A percentile compares a stretch with the other conserved stretches of the same genome.
Evolutionary conservation across 2,888 invertebrate species (phyloP).

Genomic region (Caenorhabditis sp.): DNA sequence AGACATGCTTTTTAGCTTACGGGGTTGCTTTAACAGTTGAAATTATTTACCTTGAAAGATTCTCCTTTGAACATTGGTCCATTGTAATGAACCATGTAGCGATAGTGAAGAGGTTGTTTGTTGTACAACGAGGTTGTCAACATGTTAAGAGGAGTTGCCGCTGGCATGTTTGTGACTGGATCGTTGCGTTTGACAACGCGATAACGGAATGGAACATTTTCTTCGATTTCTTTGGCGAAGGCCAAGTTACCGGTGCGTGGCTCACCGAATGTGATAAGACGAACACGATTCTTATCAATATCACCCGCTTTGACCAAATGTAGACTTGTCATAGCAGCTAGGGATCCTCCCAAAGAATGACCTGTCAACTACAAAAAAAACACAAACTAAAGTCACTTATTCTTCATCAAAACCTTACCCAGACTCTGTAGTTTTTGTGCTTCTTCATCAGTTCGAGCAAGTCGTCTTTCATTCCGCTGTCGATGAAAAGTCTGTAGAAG

Average conservation of each 20-base stretch:
- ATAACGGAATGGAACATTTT: constrained; percentile 65
- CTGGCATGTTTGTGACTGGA: constrained; percentile 68
- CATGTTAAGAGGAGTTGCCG: constrained; percentile 32
- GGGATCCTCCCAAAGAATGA: constrained; percentile 67
- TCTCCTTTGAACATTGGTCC: constrained; percentile 62
- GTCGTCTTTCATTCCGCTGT: constrained; percentile 66
- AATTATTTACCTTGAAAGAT: constrained; percentile 41
- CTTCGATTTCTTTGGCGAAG: constrained; percentile 68
- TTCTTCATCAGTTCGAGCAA: constrained; percentile 64
- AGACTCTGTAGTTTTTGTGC: constrained; percentile 65
- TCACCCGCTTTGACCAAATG: constrained; percentile 63
- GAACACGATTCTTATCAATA: constrained; percentile 59
- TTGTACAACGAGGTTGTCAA: constrained; percentile 61
- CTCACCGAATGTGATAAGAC: constrained; percentile 68
- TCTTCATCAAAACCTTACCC: constrained; percentile 40
- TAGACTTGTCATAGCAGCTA: constrained; percentile 69
- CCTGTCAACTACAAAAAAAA: constrained; percentile 48
- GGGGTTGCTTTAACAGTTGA: not conserved
- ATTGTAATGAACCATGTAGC: constrained; percentile 66
- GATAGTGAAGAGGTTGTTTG: constrained; percentile 66
- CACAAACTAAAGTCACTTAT: not conserved
- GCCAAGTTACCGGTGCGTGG: constrained; percentile 70
- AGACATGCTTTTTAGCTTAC: too few species aligned
- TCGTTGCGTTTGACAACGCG: constrained; percentile 67
- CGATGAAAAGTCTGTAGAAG: constrained; percentile 63